Percentiles rank a stretch among this genome's conserved stretches.
phyloP scores from a whole-genome alignment of 2,888 invertebrate genomes.

The Eristalinus sepulchralis region DNA sequence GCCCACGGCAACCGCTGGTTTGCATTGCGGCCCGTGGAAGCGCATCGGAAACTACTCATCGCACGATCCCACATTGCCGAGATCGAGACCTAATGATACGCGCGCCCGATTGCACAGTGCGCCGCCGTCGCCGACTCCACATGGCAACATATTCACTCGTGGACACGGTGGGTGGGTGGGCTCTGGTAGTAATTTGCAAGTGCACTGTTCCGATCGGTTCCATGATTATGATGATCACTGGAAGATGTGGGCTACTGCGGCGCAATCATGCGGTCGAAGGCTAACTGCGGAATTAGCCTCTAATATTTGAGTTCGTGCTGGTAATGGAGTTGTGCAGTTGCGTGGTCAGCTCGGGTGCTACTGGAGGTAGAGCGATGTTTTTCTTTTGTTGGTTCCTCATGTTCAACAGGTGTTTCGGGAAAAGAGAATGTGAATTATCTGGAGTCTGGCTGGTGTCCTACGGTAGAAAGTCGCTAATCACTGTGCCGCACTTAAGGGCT shows the following conservation, averaged over 20 bases:
- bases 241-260: constrained; percentile 19
- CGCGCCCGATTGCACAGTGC: background rate
- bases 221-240: constrained; percentile 51
- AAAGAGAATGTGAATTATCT: background rate
- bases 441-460: background rate
- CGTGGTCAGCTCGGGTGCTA: constrained; percentile 7
- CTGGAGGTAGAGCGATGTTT: constrained; percentile 1
- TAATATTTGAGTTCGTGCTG: constrained; percentile 50
- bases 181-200: constrained; percentile 53
- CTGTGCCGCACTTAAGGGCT: background rate
- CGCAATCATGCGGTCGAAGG: constrained; percentile 20
- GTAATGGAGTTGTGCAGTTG: constrained; percentile 21
- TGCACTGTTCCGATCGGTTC: constrained; percentile 43
- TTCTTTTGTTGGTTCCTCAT: background rate
- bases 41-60: constrained; percentile 37
- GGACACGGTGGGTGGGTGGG: constrained; percentile 30
- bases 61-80: constrained; percentile 52
- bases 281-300: constrained; percentile 21
- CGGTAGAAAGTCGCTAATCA: background rate
- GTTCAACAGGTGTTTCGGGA: background rate
- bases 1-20: background rate
- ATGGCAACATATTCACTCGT: constrained; percentile 61
- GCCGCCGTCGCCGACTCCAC: constrained; percentile 35
- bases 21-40: constrained; percentile 14
- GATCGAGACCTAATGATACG: constrained; percentile 59